A percentile compares a stretch with the other conserved stretches of the same genome.
Conservation (phyloP, 2,888 invertebrate genomes). For the Pyrocoelia pectoralis region DNA sequence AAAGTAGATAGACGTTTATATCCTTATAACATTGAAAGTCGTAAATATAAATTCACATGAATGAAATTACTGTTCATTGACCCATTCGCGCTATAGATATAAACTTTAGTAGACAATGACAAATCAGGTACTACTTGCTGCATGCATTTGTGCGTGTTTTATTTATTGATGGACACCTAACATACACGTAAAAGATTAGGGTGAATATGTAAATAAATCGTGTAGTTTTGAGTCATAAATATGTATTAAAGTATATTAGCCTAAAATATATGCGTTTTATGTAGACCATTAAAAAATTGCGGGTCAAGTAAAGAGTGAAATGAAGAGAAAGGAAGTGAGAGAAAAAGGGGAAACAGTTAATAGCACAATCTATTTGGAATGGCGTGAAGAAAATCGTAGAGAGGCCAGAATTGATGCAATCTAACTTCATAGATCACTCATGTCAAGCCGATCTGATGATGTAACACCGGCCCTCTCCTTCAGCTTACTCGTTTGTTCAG, state of each 20-base stretch:
- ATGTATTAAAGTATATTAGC: constrained; percentile 7
- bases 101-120: constrained; percentile 52
- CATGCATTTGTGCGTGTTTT: constrained; percentile 49
- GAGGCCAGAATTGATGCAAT: constrained; percentile 26
- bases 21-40: too few species aligned
- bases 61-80: constrained; percentile 43
- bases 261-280: constrained; percentile 4
- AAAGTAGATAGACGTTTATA: too few species aligned
- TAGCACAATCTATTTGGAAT: constrained; percentile 14
- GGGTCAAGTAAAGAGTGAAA: neutral
- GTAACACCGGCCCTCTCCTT: constrained; percentile 33
- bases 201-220: constrained; percentile 4
- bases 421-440: constrained; percentile 35
- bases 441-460: constrained; percentile 32
- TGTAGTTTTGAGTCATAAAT: constrained; percentile 3
- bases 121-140: constrained; percentile 47
- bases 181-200: constrained; percentile 1
- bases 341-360: constrained; percentile 1
- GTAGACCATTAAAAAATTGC: neutral
- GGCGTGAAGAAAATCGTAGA: constrained; percentile 23
- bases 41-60: constrained; percentile 18
- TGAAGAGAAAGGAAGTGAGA: neutral
- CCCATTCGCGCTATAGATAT: constrained; percentile 46
- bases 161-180: constrained; percentile 11
- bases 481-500: constrained; percentile 40